Evolutionary conservation across 2,888 invertebrate species (phyloP).

Genomic region (Eilema caniola): DNA sequence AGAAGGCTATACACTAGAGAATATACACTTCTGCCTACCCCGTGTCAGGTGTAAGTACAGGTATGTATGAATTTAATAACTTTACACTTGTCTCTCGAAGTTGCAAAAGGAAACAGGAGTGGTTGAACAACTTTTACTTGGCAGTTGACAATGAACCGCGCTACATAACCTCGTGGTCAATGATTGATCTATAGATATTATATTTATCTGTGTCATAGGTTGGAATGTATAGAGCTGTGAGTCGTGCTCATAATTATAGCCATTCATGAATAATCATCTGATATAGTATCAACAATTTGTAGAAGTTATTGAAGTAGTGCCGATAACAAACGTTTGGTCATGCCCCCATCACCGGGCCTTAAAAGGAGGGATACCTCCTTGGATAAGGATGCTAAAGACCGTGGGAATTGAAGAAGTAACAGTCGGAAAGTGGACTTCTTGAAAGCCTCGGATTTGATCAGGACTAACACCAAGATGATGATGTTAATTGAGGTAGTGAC

Average conservation of each 20-base stretch:
- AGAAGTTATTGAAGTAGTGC: background rate
- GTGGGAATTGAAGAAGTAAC: no score
- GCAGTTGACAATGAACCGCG: conserved; percentile 65
- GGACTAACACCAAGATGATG: no score
- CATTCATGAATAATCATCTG: background rate
- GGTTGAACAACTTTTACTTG: conserved; percentile 68
- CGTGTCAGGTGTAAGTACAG: background rate
- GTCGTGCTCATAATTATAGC: background rate
- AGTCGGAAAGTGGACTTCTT: no score
- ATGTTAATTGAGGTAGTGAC: no score
- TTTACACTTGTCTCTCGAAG: conserved; percentile 29
- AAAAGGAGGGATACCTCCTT: no score
- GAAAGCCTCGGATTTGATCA: no score
- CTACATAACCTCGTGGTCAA: conserved; percentile 59
- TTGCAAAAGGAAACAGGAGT: conserved; percentile 45
- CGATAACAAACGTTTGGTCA: background rate
- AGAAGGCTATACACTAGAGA: background rate
- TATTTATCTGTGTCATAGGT: conserved; percentile 24
- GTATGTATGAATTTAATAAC: background rate
- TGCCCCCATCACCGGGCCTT: no score
- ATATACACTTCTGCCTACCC: background rate
- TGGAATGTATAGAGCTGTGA: conserved; percentile 29
- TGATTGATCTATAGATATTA: conserved; percentile 39
- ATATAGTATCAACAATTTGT: background rate
- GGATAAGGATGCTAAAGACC: no score